A percentile compares a stretch with the other conserved stretches of the same genome.
Conservation (phyloP, 2,113 vertebrate species). For the Apodemus sylvaticus region DNA sequence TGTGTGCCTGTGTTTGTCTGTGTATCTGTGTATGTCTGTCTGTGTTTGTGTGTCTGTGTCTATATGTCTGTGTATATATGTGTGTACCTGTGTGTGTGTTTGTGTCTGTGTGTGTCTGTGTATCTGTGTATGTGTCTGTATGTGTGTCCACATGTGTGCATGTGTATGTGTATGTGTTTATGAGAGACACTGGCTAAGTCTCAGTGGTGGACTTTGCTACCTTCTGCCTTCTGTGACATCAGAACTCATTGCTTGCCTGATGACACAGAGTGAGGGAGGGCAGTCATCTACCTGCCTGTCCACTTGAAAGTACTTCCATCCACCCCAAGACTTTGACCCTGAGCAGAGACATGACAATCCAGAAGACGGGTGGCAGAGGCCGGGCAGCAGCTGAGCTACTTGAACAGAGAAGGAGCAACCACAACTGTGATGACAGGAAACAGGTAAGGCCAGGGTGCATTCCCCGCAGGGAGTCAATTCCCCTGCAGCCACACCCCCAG, state of each 20-base stretch:
- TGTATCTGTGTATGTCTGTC: too few species aligned
- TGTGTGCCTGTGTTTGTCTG: not conserved
- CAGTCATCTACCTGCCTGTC: not conserved
- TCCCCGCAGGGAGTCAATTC: not conserved
- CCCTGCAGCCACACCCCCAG: not conserved
- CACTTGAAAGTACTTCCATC: not conserved
- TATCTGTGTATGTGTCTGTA: not conserved
- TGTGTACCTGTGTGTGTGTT: not conserved
- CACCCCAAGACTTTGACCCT: not conserved
- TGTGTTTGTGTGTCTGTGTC: fast-evolving
- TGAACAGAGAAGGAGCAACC: conserved; percentile 38
- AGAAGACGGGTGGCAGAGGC: not conserved
- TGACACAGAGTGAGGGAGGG: not conserved
- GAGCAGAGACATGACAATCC: conserved; percentile 57
- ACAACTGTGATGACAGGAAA: conserved; percentile 62
- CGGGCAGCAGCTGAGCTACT: not conserved
- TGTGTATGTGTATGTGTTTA: not conserved
- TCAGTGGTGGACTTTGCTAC: not conserved
- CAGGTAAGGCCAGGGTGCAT: conserved; percentile 53
- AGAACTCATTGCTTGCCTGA: conserved; percentile 35
- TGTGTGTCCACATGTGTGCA: not conserved
- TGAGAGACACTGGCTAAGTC: not conserved
- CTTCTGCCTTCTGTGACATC: conserved; percentile 76
- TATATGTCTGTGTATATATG: not conserved
- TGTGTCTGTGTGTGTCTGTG: not conserved